phyloP scores from a whole-genome alignment of 2,888 invertebrate genomes.

The Eulithis prunata region DNA sequence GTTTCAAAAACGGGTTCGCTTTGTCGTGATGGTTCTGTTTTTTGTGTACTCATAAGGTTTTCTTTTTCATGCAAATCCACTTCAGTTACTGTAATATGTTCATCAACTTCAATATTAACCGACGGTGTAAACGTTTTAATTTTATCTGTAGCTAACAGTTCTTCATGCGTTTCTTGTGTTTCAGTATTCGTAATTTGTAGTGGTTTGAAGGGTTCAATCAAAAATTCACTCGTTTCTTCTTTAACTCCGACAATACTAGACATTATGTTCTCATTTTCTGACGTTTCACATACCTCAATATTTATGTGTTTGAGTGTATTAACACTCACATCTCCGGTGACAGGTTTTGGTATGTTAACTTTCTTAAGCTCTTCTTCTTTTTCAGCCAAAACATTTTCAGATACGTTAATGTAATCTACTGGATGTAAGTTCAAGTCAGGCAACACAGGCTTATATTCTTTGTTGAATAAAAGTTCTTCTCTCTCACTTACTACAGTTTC shows the following conservation, averaged over 20 bases:
- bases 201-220: slow-evolving; percentile 54
- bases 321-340: slow-evolving; percentile 50
- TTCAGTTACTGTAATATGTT: slow-evolving; percentile 82
- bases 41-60: slow-evolving; percentile 45
- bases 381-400: slow-evolving; percentile 58
- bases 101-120: slow-evolving; percentile 56
- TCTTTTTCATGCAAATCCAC: slow-evolving; percentile 77
- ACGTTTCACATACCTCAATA: slow-evolving; percentile 52
- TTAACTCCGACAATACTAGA: slow-evolving; percentile 38
- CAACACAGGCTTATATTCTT: slow-evolving; percentile 54
- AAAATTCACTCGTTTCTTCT: slow-evolving; percentile 48
- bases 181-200: slow-evolving; percentile 75
- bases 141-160: slow-evolving; percentile 44
- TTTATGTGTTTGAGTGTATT: slow-evolving; percentile 58
- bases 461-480: slow-evolving; percentile 48
- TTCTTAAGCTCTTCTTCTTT: slow-evolving; percentile 55
- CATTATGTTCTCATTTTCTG: slow-evolving; percentile 56
- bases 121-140: slow-evolving; percentile 43
- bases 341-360: slow-evolving; percentile 43
- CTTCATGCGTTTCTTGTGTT: slow-evolving; percentile 67
- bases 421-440: slow-evolving; percentile 73
- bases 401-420: slow-evolving; percentile 62
- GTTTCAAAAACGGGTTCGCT: slow-evolving; percentile 51
- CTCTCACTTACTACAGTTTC: slow-evolving; percentile 62
- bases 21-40: slow-evolving; percentile 39